phyloP scores from a whole-genome alignment of 2,888 invertebrate genomes.

The Notocelia uddmanniana region DNA sequence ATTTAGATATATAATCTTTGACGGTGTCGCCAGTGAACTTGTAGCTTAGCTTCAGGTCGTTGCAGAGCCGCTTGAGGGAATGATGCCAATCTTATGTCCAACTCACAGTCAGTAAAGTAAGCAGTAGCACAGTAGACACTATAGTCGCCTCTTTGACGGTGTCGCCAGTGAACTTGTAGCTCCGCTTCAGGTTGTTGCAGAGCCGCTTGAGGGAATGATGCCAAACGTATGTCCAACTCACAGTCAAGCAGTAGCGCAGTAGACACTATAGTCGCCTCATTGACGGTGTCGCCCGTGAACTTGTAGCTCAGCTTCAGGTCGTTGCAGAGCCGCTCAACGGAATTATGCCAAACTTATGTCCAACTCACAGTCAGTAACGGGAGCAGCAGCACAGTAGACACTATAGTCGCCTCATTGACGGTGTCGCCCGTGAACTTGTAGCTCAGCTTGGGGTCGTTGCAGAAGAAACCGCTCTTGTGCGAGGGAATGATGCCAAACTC shows the following conservation, averaged over 20 bases:
- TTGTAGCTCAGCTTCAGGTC: slow-evolving; percentile 88
- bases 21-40: too few relatives aligned
- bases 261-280: too few relatives aligned
- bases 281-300: slow-evolving; percentile 89
- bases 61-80: too few relatives aligned
- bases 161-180: slow-evolving; percentile 87
- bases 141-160: too few relatives aligned
- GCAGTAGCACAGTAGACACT: too few relatives aligned
- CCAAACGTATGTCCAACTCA: slow-evolving; percentile 79
- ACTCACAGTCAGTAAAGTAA: too few relatives aligned
- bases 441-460: slow-evolving; percentile 89
- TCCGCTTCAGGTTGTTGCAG: slow-evolving; percentile 89
- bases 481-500: slow-evolving; percentile 88
- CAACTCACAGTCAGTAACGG: slow-evolving; percentile 86
- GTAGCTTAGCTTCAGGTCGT: too few relatives aligned
- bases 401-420: slow-evolving; percentile 79
- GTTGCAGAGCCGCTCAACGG: slow-evolving; percentile 89
- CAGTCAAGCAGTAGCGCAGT: slow-evolving; percentile 81
- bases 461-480: slow-evolving; percentile 88
- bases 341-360: slow-evolving; percentile 79
- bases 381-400: slow-evolving; percentile 76
- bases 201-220: slow-evolving; percentile 87
- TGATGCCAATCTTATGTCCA: too few relatives aligned
- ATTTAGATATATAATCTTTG: too few relatives aligned
- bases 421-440: slow-evolving; percentile 89